These are phyloP conservation scores for Dipodomys ordii DNA, from an alignment of 2,113 vertebrate species.

Conservation along the genomic window DNA sequence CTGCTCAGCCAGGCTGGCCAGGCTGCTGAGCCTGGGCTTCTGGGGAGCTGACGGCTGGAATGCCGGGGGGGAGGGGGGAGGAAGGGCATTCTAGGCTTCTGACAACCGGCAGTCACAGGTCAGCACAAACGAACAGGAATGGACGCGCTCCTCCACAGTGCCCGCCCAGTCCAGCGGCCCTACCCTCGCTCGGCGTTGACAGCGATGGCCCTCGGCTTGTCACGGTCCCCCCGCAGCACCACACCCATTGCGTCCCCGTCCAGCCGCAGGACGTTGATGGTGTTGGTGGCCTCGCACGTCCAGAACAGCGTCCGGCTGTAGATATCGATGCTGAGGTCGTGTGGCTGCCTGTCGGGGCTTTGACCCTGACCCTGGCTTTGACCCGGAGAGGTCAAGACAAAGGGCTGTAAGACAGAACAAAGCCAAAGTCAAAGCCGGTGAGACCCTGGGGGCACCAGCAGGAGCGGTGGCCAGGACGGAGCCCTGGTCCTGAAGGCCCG, in stretches of 20 bases:
- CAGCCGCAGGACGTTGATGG: constrained; percentile 93
- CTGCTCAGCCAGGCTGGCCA: not conserved
- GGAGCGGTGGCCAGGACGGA: fast-evolving
- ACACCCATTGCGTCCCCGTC: constrained; percentile 91
- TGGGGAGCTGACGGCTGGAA: too few species aligned
- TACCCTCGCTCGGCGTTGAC: constrained; percentile 96
- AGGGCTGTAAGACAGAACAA: constrained; percentile 85
- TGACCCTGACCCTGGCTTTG: constrained; percentile 88
- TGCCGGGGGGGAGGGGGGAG: fast-evolving
- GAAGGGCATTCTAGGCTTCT: not conserved
- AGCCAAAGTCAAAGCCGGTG: not conserved
- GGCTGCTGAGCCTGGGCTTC: not conserved
- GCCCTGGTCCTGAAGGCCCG: fast-evolving
- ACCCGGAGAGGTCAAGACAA: constrained; percentile 87
- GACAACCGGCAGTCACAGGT: not conserved
- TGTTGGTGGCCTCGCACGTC: constrained; percentile 96
- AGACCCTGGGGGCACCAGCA: fast-evolving
- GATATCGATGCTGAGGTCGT: constrained; percentile 95
- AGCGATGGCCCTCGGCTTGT: constrained; percentile 93
- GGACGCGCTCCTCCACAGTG: not conserved
- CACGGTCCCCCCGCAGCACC: constrained; percentile 92
- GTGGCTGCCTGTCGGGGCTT: constrained; percentile 91
- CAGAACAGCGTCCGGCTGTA: constrained; percentile 96
- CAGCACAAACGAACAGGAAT: too few species aligned
- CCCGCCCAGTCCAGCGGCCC: not conserved